phyloP scores from a whole-genome alignment of 2,888 invertebrate genomes.

The Acleris holmiana region DNA sequence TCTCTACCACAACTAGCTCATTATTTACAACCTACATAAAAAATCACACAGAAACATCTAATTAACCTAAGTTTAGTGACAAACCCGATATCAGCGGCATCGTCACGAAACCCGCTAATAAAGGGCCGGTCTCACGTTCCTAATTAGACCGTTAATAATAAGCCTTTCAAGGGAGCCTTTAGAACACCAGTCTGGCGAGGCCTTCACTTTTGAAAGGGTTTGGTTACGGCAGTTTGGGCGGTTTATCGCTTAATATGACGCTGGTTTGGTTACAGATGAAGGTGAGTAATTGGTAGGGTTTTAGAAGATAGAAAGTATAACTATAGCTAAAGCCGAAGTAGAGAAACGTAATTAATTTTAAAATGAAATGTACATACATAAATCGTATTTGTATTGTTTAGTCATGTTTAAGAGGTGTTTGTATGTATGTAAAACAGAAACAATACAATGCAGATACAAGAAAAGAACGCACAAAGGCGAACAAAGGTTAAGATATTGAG shows the following conservation, averaged over 20 bases:
- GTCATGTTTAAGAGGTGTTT: too few species aligned
- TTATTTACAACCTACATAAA: conserved; percentile 38
- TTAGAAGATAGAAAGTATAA: neutral
- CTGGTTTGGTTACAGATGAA: conserved; percentile 43
- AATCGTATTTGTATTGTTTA: too few species aligned
- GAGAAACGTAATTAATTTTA: too few species aligned
- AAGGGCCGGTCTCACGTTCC: conserved; percentile 79
- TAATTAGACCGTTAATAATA: conserved; percentile 83
- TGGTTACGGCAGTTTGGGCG: conserved; percentile 62
- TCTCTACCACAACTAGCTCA: too few species aligned
- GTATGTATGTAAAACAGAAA: too few species aligned
- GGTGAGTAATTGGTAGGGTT: neutral
- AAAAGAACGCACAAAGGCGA: too few species aligned
- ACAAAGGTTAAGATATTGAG: too few species aligned
- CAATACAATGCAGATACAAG: too few species aligned
- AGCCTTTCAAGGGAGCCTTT: conserved; percentile 79
- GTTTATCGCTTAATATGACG: conserved; percentile 44
- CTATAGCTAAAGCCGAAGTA: too few species aligned
- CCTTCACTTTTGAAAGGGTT: conserved; percentile 74
- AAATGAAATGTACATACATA: too few species aligned
- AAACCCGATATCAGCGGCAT: conserved; percentile 77
- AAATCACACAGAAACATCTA: conserved; percentile 72
- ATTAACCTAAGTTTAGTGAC: conserved; percentile 72
- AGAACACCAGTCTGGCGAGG: conserved; percentile 66
- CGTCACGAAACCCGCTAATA: conserved; percentile 76